phyloP scores from a whole-genome alignment of 2,797 vertebrate species.

The Hapalemur alaotrensis region DNA sequence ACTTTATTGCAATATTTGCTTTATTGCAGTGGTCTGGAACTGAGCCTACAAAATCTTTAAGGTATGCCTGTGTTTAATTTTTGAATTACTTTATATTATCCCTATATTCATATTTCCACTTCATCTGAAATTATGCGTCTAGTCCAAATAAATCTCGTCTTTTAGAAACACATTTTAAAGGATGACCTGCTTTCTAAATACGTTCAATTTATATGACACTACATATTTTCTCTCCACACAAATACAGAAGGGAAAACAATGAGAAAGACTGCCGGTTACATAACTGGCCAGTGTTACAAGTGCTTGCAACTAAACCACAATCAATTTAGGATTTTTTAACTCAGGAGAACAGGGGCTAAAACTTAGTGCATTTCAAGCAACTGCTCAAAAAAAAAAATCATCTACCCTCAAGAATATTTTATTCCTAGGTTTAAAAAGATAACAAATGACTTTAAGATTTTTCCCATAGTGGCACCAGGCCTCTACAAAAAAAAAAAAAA shows the following conservation, averaged over 20 bases:
- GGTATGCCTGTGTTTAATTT: not conserved
- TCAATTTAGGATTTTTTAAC: not conserved
- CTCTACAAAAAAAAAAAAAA: too few species aligned
- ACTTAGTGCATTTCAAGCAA: constrained; percentile 23
- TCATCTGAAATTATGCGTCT: constrained; percentile 36
- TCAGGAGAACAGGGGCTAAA: not conserved
- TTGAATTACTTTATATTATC: constrained; percentile 19
- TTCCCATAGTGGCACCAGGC: not conserved
- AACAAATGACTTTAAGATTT: not conserved
- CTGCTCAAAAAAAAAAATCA: not conserved
- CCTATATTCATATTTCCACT: constrained; percentile 30
- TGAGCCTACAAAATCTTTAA: not conserved
- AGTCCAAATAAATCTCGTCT: constrained; percentile 45
- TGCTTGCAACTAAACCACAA: constrained; percentile 7
- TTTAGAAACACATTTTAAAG: constrained; percentile 23
- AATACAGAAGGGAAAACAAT: not conserved
- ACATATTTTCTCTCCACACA: not conserved
- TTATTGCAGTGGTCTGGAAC: not conserved
- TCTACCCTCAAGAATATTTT: not conserved
- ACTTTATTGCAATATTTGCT: not conserved
- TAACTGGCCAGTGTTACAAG: constrained; percentile 22
- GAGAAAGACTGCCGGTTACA: not conserved
- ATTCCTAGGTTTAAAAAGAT: not conserved
- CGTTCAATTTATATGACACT: constrained; percentile 1
- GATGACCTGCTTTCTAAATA: constrained; percentile 39